Evolutionary conservation across 2,113 vertebrate species (phyloP), one percentile per base, ranked within the genome.

Genomic region (Rhizomys pruinosus): DNA sequence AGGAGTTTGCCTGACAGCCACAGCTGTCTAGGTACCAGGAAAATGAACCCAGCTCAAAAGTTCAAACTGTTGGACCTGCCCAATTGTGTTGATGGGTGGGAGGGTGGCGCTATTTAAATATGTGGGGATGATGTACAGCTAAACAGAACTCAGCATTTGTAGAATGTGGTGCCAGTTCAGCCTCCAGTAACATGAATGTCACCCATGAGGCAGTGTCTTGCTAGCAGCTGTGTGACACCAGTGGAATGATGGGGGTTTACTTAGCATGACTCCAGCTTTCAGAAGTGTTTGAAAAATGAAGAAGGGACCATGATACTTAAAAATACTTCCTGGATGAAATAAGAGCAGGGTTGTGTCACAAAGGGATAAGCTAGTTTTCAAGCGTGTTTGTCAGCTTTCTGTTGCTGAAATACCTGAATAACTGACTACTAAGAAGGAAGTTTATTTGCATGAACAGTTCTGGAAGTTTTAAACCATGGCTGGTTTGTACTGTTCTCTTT

Each of bases 181-280:
- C 71, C 93, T 37, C 77, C 78, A 73, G n/a, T 87, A 47, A 34
- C 73, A n/a, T 85, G 78, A 68, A 69, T 90, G 42, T 92, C 25
- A 63, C 95, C 37, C 94, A 84, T 7, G 55, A 89, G 61, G 37
- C 37, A 78, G 78, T 27, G 29, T 69, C 64, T 86, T 90, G 57
- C 47, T 71, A 69, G 64, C 4, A 66, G 42, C 29, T 66, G 61
- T 22, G 29, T 66, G 80, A 2, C 1, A 77, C 37, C 12, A 69
- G 52, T 12, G 39, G 34, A 92, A 71, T 90, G 55, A 80, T 23
- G n/a, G 25, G 84, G 42, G 78, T 74, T 92, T 90, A 73, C 15
- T 90, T 29, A 87, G 37, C 29, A 72, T 25, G 34, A 69, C 71
- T 42, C n/a, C 23, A 93, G 52, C 44, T 29, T 84, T 93, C 72